Conservation (phyloP, 2,113 vertebrate genomes). For the Pelodiscus sinensis region DNA sequence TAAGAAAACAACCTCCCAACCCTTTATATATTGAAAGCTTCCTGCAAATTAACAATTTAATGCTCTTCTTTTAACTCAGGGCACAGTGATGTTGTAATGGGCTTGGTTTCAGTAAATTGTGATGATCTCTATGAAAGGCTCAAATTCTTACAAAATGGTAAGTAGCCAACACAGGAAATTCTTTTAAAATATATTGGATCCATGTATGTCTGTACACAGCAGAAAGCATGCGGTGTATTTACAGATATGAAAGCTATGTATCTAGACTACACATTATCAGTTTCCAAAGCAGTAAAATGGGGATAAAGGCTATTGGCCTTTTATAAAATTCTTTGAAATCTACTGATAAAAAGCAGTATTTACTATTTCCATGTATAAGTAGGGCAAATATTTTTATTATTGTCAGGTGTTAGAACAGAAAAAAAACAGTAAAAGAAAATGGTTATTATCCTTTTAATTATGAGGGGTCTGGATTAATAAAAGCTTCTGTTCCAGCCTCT, state of each 20-base stretch:
- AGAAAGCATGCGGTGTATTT: neutral
- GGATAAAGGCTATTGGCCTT: fast-evolving
- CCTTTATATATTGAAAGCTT: neutral
- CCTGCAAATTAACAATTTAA: neutral
- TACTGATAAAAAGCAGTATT: neutral
- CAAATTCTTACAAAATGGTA: conserved; percentile 91
- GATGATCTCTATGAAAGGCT: conserved; percentile 83
- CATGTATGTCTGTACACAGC: fast-evolving
- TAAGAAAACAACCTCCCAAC: neutral
- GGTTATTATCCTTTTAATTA: neutral
- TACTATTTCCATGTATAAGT: too few species aligned
- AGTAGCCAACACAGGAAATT: conserved; percentile 52
- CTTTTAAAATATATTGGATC: neutral
- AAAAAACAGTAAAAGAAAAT: too few species aligned
- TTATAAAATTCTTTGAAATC: neutral
- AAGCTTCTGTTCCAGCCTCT: too few species aligned
- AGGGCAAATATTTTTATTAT: neutral
- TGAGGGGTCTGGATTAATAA: neutral
- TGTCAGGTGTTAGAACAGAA: neutral
- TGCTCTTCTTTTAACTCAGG: conserved; percentile 75
- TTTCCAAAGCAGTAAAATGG: too few species aligned
- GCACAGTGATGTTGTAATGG: conserved; percentile 95
- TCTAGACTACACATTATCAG: neutral
- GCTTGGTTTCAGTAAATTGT: conserved; percentile 86
- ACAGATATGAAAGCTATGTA: neutral